A percentile compares a stretch with the other conserved stretches of the same genome.
Conservation (phyloP, 2,113 vertebrate species). For the Dinomys branickii region DNA sequence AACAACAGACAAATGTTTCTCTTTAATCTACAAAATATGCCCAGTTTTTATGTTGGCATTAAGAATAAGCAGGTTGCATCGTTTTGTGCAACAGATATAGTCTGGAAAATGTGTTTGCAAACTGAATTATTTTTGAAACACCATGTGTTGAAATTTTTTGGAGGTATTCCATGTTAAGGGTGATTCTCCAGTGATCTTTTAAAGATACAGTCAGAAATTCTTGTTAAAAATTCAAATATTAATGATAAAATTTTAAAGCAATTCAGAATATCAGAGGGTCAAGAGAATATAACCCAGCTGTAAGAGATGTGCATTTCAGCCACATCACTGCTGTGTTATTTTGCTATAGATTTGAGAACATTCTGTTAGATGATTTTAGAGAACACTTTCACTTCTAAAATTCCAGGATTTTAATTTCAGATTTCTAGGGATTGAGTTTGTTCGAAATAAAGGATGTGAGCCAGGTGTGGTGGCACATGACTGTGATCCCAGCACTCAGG, state of each 20-base stretch:
- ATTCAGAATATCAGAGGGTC: not conserved
- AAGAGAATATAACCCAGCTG: not conserved
- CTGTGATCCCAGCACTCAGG: too few species aligned
- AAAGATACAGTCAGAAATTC: not conserved
- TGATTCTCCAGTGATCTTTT: not conserved
- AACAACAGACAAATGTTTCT: not conserved
- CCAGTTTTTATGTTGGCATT: not conserved
- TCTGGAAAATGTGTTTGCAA: slow-evolving; percentile 43
- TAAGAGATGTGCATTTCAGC: not conserved
- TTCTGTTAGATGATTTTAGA: not conserved
- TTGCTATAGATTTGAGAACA: not conserved
- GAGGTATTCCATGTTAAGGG: not conserved
- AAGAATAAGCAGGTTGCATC: not conserved
- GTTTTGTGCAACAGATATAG: not conserved
- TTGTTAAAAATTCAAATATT: not conserved
- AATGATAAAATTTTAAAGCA: not conserved
- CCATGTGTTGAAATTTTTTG: not conserved
- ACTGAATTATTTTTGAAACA: slow-evolving; percentile 19
- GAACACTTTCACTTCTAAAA: not conserved
- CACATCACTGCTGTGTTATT: not conserved
- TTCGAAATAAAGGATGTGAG: not conserved
- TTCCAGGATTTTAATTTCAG: slow-evolving; percentile 12
- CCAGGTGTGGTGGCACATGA: too few species aligned
- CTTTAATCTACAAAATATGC: not conserved
- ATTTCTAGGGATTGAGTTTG: not conserved